Percentiles rank a stretch among this genome's conserved stretches.
Conservation (phyloP, 2,888 invertebrate species). For the Axea sp. region DNA sequence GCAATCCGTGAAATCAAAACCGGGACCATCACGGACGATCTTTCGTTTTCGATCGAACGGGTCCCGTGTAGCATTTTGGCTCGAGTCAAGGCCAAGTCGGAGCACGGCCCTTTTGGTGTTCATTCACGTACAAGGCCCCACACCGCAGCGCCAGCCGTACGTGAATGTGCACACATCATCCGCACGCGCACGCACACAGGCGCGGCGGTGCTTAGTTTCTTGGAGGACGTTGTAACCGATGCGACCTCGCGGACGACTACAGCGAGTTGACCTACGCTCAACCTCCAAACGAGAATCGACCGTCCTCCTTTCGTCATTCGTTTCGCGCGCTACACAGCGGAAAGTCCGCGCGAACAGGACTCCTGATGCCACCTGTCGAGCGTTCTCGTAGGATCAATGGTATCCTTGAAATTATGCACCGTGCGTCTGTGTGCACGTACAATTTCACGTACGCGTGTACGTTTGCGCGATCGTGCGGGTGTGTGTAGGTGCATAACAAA, state of each 20-base stretch:
- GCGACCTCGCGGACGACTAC: slow-evolving; percentile 45
- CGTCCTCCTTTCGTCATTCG: slow-evolving; percentile 69
- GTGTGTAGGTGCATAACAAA: too few relatives aligned
- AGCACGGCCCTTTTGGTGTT: too few relatives aligned
- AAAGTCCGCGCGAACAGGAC: slow-evolving; percentile 30
- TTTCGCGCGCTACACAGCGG: slow-evolving; percentile 10
- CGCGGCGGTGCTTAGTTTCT: slow-evolving; percentile 11
- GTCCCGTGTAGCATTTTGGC: not conserved
- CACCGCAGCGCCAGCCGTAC: too few relatives aligned
- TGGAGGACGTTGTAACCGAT: slow-evolving; percentile 29
- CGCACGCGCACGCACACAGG: not conserved
- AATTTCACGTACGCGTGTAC: too few relatives aligned
- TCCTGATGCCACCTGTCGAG: slow-evolving; percentile 47
- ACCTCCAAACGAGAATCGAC: slow-evolving; percentile 68
- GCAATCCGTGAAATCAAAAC: not conserved
- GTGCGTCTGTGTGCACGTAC: too few relatives aligned
- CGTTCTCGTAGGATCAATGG: slow-evolving; percentile 40
- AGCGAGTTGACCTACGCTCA: slow-evolving; percentile 66
- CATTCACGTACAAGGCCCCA: too few relatives aligned
- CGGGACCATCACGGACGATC: not conserved
- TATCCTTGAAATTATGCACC: slow-evolving; percentile 50
- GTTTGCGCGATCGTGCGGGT: too few relatives aligned
- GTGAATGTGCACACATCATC: too few relatives aligned
- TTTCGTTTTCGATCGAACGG: not conserved
- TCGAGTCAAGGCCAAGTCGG: not conserved